Base-by-base conservation (phyloP, 1,140 invertebrate species). In the Drosophila azteca region DNA sequence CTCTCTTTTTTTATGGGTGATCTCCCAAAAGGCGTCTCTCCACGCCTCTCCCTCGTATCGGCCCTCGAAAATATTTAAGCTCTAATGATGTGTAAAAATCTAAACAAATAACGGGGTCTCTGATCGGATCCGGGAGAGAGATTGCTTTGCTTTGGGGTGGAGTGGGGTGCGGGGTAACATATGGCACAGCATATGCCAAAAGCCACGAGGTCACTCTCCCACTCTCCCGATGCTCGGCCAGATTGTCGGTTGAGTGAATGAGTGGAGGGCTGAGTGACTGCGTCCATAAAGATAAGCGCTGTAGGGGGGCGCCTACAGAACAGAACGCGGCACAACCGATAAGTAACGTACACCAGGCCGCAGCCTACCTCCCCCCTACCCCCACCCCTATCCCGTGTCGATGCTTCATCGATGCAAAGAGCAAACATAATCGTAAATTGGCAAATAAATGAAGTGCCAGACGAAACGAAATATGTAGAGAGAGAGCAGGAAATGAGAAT, bases 71-170 rank as follows among this genome's bases (percentile, higher is more conserved):
- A 44, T 60, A 48, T 71, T 44, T 15, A 15, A 60, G 55, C 69
- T 53, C 73, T 77, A 78, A 78, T 78, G 75, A 78, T 78, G 75
- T 77, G 67, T 77, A 71, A 74, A 57, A 58, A 64, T 31, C 7
- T 8, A 60, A 67, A 60, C 71, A 62, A 31, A 57, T 15, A 48
- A 20, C 24, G 53, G 5, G 31, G 29, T 54, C 17, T 20, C 17
- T 20, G 2, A 26, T 57, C n/a, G 9, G 13, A 50, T 51, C 24
- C 0, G 24, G 35, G 35, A 39, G 11, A 11, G 31, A 3, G 35
- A 11, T 4, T 13, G 35, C 11, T 11, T 13, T 11, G 3, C 11
- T 13, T 11, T 1, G 11, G 35, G 3, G 13, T 11, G 11, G 35
- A 1, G 13, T 11, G 35, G 3, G 35, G 11, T 2, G 29, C 45